phyloP scores from a whole-genome alignment of 1,140 invertebrate species.

The Asobara japonica region DNA sequence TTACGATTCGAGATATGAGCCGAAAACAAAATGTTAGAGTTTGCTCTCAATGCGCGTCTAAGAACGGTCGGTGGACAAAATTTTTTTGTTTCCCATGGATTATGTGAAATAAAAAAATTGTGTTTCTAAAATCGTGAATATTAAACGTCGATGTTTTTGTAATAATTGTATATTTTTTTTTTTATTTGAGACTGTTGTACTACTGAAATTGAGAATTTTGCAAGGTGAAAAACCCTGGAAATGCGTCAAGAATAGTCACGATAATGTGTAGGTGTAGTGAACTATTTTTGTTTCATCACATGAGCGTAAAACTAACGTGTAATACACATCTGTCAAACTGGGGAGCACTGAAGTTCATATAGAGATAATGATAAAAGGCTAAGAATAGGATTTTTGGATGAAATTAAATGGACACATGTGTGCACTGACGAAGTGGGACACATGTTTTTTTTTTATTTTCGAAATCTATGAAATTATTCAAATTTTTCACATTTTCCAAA shows the following conservation, averaged over 20 bases:
- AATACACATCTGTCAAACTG: background rate
- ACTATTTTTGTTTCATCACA: slow-evolving; percentile 7
- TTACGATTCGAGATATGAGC: too few relatives aligned
- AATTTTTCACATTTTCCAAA: too few relatives aligned
- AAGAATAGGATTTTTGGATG: background rate
- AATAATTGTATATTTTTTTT: background rate
- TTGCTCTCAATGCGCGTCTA: too few relatives aligned
- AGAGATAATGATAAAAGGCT: background rate
- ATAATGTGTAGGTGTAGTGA: background rate
- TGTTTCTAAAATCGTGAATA: too few relatives aligned
- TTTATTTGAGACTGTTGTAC: background rate
- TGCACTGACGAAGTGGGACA: background rate
- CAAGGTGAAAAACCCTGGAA: background rate
- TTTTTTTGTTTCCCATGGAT: too few relatives aligned
- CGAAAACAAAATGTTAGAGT: too few relatives aligned
- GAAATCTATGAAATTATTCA: too few relatives aligned
- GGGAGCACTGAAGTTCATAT: background rate
- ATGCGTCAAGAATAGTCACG: background rate
- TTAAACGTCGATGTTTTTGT: too few relatives aligned
- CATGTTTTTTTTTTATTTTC: background rate
- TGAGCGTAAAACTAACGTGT: background rate
- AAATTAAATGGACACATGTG: background rate
- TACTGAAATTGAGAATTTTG: background rate
- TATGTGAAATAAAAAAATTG: too few relatives aligned
- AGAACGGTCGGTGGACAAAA: too few relatives aligned